A percentile compares a stretch with the other conserved stretches of the same genome.
phyloP scores from a whole-genome alignment of 2,113 vertebrate genomes.

The Okapia johnstoni region DNA sequence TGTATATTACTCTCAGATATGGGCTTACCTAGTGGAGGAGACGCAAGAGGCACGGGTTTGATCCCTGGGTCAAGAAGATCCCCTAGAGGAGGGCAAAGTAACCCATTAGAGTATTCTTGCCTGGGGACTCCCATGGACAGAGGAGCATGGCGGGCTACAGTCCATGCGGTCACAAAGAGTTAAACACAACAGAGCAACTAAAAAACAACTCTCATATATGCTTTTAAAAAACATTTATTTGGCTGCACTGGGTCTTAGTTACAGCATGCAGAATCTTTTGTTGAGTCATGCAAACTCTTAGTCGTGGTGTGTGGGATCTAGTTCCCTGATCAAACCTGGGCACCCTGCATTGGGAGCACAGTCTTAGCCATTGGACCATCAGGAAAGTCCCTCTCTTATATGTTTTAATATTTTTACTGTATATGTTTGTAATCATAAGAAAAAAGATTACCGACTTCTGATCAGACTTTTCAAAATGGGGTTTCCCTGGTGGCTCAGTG shows the following conservation, averaged over 20 bases:
- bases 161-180: neutral
- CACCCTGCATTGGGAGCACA: neutral
- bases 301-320: neutral
- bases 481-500: neutral
- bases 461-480: neutral
- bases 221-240: neutral
- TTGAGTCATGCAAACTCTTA: neutral
- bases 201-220: neutral
- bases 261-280: neutral
- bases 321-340: neutral
- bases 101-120: neutral
- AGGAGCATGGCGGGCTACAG: neutral
- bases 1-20: neutral
- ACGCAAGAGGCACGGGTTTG: neutral
- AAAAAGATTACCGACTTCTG: neutral
- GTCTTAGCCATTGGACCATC: neutral
- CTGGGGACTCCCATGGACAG: neutral
- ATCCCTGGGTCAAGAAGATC: neutral
- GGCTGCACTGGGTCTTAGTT: neutral
- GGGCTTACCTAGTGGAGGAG: neutral
- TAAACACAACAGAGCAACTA: neutral
- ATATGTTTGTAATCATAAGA: neutral
- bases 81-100: rapidly evolving
- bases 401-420: neutral
- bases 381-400: neutral